These are phyloP conservation scores for Hemibagrus guttatus DNA, from an alignment of 2,797 vertebrate species.

Conservation along the genomic window DNA sequence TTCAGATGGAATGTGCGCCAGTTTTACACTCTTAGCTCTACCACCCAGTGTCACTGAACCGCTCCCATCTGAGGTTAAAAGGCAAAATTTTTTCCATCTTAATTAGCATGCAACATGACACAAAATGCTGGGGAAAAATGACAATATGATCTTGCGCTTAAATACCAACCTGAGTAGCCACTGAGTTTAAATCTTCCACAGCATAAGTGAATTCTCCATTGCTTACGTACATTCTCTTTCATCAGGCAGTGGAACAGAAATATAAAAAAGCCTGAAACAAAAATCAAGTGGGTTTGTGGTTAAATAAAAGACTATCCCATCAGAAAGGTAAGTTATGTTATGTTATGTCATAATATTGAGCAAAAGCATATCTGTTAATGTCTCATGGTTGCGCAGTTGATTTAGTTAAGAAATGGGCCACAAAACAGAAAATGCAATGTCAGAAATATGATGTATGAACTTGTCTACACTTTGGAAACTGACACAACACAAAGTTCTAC, in stretches of 20 bases:
- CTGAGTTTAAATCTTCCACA: slow-evolving; percentile 71
- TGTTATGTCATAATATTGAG: no score
- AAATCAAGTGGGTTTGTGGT: slow-evolving; percentile 3
- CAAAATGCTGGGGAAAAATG: background rate
- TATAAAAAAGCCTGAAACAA: slow-evolving; percentile 81
- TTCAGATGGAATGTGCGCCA: slow-evolving; percentile 64
- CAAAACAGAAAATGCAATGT: background rate
- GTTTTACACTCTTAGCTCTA: slow-evolving; percentile 59
- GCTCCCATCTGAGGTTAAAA: slow-evolving; percentile 74
- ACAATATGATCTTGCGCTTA: background rate
- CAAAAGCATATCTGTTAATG: background rate
- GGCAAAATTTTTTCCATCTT: background rate
- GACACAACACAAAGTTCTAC: background rate
- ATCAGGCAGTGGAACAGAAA: slow-evolving; percentile 89
- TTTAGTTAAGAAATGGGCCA: background rate
- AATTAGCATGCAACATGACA: background rate
- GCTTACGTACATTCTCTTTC: slow-evolving; percentile 87
- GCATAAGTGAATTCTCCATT: slow-evolving; percentile 80
- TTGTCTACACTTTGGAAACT: background rate
- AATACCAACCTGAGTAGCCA: slow-evolving; percentile 76
- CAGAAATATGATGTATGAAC: background rate
- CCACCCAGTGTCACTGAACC: slow-evolving; percentile 60
- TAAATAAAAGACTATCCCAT: background rate
- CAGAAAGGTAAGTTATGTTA: no score
- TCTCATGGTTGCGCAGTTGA: background rate